phyloP scores from a whole-genome alignment of 1,140 invertebrate species.

The Hirudo medicinalis region DNA sequence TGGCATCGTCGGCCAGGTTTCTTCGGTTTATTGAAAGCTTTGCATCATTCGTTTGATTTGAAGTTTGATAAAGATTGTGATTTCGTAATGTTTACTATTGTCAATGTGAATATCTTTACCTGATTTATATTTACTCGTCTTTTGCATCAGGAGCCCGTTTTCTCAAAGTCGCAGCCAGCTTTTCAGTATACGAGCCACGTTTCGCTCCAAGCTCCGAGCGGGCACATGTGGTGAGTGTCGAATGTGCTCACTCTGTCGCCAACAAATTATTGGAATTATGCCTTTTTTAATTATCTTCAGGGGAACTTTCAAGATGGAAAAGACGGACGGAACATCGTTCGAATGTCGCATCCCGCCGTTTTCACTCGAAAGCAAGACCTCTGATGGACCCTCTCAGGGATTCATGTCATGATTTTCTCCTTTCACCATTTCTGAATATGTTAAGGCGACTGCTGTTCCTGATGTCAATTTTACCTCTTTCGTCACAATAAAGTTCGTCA shows the following conservation, averaged over 20 bases:
- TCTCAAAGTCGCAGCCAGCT: constrained; percentile 70
- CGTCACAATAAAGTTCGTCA: no score
- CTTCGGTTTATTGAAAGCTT: not conserved
- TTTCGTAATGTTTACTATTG: no score
- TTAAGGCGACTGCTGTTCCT: no score
- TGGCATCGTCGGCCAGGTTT: constrained; percentile 74
- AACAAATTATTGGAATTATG: no score
- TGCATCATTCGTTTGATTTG: constrained; percentile 4
- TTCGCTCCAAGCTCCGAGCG: constrained; percentile 86
- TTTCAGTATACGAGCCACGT: constrained; percentile 97
- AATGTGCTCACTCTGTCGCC: no score
- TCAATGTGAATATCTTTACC: no score
- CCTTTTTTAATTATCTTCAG: constrained; percentile 39
- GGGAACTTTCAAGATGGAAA: constrained; percentile 90
- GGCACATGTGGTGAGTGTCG: constrained; percentile 73
- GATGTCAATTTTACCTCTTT: no score
- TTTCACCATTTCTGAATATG: not conserved
- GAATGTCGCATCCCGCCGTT: constrained; percentile 92
- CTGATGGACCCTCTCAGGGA: constrained; percentile 33
- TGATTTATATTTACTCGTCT: no score
- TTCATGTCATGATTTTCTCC: not conserved
- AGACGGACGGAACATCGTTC: constrained; percentile 85
- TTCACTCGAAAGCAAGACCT: constrained; percentile 79
- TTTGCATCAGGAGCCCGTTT: constrained; percentile 59
- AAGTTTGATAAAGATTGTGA: constrained; percentile 17